Base-by-base conservation (phyloP, 2,888 invertebrate species). In the Drosophila ustulata region DNA sequence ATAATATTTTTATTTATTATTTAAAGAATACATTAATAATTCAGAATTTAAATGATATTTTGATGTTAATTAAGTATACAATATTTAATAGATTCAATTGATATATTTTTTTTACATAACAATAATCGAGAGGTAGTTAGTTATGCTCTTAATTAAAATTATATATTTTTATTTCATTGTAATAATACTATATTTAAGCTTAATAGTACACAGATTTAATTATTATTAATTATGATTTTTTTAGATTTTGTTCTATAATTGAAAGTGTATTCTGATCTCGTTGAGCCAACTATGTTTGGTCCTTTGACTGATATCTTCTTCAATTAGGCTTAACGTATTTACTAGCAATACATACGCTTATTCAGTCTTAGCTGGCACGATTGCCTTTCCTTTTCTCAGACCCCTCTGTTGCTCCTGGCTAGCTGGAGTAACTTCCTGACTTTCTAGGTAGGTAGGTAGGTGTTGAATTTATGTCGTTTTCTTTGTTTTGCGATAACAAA, bases 391-490 rank as follows among this genome's bases (percentile, higher is more conserved):
- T n/a, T 37, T 26, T n/a, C 13, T 9, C 25, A 23, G 28, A 39
- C 13, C 9, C 9, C 32, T 37, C n/a, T 1, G 3, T 18, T 43
- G n/a, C 11, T 4, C n/a, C 23, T 13, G 28, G 28, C 9, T 9
- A 11, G 28, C 39, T 53, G 32, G 4, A 55, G 46, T 57, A 26
- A 7, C 13, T 25, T 58, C 6, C 62, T 72, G 82, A 73, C 89
- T 85, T 74, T 66, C 26, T 41, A n/a, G n/a, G n/a, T n/a, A n/a
- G n/a, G n/a, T n/a, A n/a, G n/a, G 50, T 26, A 86, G 87, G 89
- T 83, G 83, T 88, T 88, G 80, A 86, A 83, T 86, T 86, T 72
- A 63, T 71, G 78, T 62, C 78, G 70, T 52, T 72, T 69, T 88
- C 83, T 76, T 79, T 80, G 67, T 75, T 79, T 70, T 63, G 43